Percentiles rank a stretch among this genome's conserved stretches.
Conservation (phyloP, 1,140 invertebrate species). For the Magallana ariakensis region DNA sequence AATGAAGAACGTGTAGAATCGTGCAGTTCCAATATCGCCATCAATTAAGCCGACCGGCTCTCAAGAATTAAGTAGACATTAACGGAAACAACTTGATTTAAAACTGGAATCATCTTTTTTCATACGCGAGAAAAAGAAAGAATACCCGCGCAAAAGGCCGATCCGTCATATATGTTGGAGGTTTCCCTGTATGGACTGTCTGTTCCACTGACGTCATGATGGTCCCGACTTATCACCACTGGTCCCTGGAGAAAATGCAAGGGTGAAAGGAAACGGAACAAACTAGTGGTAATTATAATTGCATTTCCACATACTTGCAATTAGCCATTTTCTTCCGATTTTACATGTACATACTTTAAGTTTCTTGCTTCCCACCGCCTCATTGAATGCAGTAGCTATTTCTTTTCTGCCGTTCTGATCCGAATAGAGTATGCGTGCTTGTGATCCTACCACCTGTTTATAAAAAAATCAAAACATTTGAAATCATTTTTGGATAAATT, state of each 20-base stretch:
- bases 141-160: slow-evolving; percentile 84
- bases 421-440: slow-evolving; percentile 85
- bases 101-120: no score
- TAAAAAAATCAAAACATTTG: background rate
- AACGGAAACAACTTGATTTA: no score
- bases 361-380: slow-evolving; percentile 81
- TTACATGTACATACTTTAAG: slow-evolving; percentile 77
- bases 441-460: slow-evolving; percentile 82
- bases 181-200: slow-evolving; percentile 87
- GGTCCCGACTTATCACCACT: slow-evolving; percentile 85
- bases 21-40: no score
- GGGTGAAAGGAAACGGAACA: no score
- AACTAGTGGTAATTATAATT: no score
- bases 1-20: background rate
- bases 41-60: no score
- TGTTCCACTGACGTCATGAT: slow-evolving; percentile 87
- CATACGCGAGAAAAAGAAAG: no score
- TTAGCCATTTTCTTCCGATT: no score
- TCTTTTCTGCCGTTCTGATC: slow-evolving; percentile 82
- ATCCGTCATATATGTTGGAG: slow-evolving; percentile 86
- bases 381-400: slow-evolving; percentile 85
- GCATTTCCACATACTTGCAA: no score
- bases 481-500: no score
- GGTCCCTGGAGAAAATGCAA: slow-evolving; percentile 80
- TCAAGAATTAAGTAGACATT: no score